Base-by-base conservation (phyloP, 1,140 invertebrate species). In the Musca domestica region DNA sequence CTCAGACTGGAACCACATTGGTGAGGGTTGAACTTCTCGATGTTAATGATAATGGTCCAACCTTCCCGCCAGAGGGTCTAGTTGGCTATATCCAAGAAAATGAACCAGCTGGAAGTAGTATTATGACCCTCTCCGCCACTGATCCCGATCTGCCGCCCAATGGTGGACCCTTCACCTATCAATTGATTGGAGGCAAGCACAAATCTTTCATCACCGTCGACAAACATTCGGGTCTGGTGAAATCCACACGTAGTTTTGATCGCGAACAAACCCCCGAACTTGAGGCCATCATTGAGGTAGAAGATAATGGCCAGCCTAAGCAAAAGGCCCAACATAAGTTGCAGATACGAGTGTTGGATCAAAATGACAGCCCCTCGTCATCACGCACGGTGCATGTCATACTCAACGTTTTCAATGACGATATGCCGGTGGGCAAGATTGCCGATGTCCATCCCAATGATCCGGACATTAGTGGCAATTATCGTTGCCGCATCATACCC, bases 81-180 rank as follows among this genome's bases (percentile, higher is more conserved):
- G 82, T 88, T 27, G 95, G 92, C 0, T 89, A 91, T 71, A 88
- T 98, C 0, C 86, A 87, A 47, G 96, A 98, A 84, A 96, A 97
- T 78, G 92, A 95, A 82, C 91, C 92, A 0, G 85, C 90, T 3
- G 91, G 90, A 67, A 92, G 92, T 0, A 91, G 87, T 68, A 89
- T 98, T 0, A 92, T 95, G 86, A 92, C 89, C 0, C 80, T 98
- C 6, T 87, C 87, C 41, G 95, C 95, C 0, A 91, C 84, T 30
- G 96, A 98, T 87, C 89, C 91, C 1, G 95, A 98, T 84, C 80
- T 96, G 14, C 90, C 93, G n/a, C 92, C 93, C 10, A 96, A 96
- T 77, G 94, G 93, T 14, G 93, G 90, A 19, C 95, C 95, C 5
- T 98, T 96, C 74, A 90, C 86, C 0, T 98, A 95, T 75, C 83